These are phyloP conservation scores for Hetaerina americana DNA, from an alignment of 1,140 invertebrate genomes.

Conservation along the genomic window DNA sequence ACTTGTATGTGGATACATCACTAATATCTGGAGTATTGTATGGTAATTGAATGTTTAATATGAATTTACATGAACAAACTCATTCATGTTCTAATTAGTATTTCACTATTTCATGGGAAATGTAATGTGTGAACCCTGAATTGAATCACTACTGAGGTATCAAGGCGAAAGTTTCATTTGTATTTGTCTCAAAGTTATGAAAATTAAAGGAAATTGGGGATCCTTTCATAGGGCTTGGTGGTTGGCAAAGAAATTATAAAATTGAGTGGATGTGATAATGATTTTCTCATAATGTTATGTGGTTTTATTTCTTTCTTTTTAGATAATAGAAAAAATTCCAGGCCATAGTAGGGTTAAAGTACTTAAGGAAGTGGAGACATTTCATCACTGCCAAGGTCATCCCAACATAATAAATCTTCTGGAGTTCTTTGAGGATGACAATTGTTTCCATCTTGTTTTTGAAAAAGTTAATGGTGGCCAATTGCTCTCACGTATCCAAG, in stretches of 20 bases:
- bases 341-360: slow-evolving; percentile 83
- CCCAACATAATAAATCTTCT: slow-evolving; percentile 94
- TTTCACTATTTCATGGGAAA: no score
- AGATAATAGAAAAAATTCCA: slow-evolving; percentile 89
- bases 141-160: no score
- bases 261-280: no score
- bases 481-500: slow-evolving; percentile 81
- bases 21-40: not conserved
- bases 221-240: not conserved
- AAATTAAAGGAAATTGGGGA: no score
- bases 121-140: no score
- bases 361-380: slow-evolving; percentile 96
- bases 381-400: slow-evolving; percentile 93
- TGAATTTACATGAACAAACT: not conserved
- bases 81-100: no score
- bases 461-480: slow-evolving; percentile 93
- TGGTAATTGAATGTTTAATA: not conserved
- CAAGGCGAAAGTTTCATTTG: no score
- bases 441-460: slow-evolving; percentile 94
- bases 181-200: no score
- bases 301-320: slow-evolving; percentile 17
- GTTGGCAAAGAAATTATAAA: not conserved
- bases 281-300: no score
- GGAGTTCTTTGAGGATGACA: slow-evolving; percentile 94
- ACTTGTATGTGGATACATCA: no score